Conservation (phyloP, 2,797 vertebrate genomes). For the Gobionotothen gibberifrons region DNA sequence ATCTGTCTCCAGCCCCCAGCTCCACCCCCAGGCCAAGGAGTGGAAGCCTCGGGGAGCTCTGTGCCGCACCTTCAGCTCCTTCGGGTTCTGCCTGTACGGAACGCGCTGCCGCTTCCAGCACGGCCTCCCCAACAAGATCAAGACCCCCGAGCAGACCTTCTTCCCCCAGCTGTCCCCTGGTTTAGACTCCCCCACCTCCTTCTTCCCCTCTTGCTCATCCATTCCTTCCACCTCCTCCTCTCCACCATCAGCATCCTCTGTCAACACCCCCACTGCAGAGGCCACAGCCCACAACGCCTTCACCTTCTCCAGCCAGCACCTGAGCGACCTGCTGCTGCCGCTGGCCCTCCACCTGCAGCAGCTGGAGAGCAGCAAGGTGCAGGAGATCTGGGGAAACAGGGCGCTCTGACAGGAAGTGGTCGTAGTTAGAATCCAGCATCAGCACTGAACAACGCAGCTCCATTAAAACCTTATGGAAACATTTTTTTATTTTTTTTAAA, state of each 20-base stretch:
- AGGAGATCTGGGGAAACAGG: constrained; percentile 67
- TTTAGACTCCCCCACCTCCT: constrained; percentile 64
- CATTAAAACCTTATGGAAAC: not conserved
- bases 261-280: constrained; percentile 64
- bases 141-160: not conserved
- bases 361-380: constrained; percentile 73
- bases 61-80: constrained; percentile 83
- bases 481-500: not conserved
- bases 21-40: constrained; percentile 47
- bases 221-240: constrained; percentile 66
- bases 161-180: constrained; percentile 40
- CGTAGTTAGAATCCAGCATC: not conserved
- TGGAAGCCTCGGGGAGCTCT: constrained; percentile 74
- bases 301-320: constrained; percentile 85
- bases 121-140: constrained; percentile 74
- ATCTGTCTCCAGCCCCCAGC: constrained; percentile 2
- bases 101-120: constrained; percentile 86
- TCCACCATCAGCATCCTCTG: constrained; percentile 62
- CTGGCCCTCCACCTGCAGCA: constrained; percentile 83
- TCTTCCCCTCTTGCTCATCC: constrained; percentile 37
- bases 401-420: constrained; percentile 28
- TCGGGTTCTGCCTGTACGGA: constrained; percentile 85
- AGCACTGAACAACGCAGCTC: constrained; percentile 10
- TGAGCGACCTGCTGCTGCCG: constrained; percentile 83
- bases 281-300: constrained; percentile 80